A percentile compares a stretch with the other conserved stretches of the same genome.
phyloP scores from a whole-genome alignment of 2,113 vertebrate species.

The Gadus chalcogrammus region DNA sequence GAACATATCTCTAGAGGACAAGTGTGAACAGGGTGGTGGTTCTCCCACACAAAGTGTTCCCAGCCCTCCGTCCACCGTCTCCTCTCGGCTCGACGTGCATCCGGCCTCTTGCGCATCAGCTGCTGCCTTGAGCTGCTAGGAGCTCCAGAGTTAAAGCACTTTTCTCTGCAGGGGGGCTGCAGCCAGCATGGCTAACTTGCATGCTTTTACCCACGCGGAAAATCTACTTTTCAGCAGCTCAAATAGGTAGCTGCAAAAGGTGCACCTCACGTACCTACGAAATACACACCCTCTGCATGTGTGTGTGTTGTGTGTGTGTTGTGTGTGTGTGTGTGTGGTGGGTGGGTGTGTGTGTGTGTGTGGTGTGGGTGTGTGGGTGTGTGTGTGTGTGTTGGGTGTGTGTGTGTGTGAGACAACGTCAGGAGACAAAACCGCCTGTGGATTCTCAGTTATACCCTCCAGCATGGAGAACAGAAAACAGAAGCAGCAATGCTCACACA shows the following conservation, averaged over 20 bases:
- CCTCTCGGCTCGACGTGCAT: no score
- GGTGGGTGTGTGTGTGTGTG: neutral
- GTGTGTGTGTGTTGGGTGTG: slow-evolving; percentile 6
- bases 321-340: slow-evolving; percentile 3
- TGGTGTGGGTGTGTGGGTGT: no score
- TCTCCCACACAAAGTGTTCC: no score
- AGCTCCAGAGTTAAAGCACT: no score
- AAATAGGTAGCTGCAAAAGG: slow-evolving; percentile 29
- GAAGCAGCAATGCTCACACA: slow-evolving; percentile 26
- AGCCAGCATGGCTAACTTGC: slow-evolving; percentile 11
- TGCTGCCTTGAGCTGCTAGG: no score
- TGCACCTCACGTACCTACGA: slow-evolving; percentile 17
- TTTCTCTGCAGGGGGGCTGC: no score
- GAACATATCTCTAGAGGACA: no score
- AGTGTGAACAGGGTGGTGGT: no score
- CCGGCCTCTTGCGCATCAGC: no score
- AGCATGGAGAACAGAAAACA: slow-evolving; percentile 35
- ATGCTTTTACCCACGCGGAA: no score
- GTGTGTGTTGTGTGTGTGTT: no score
- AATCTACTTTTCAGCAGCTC: slow-evolving; percentile 24
- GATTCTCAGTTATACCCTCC: slow-evolving; percentile 24
- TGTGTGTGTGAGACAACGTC: slow-evolving; percentile 8
- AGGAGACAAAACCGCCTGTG: slow-evolving; percentile 52
- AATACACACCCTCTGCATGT: neutral
- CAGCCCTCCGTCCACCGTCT: no score